Evolutionary conservation across 2,113 vertebrate genomes (phyloP), one percentile per base, ranked within the genome.

Genomic region (Columbina picui): DNA sequence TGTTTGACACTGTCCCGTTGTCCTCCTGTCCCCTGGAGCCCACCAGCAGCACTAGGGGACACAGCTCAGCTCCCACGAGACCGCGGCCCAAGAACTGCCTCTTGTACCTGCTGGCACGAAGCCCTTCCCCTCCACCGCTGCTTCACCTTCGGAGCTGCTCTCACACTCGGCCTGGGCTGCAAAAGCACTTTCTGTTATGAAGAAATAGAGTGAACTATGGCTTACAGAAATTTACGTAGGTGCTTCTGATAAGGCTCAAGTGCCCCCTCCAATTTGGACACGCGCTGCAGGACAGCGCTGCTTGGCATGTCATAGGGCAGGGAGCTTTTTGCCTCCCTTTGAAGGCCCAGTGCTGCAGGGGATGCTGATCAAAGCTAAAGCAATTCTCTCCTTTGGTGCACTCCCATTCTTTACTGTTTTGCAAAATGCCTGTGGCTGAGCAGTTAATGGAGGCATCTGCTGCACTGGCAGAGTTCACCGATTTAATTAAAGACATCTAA

Each of bases 371-470:
- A 93, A 74, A 82, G 83, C 89, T 49, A 7, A 77, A 93, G 67
- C 76, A 56, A 61, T 67, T 27, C 68, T 78, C 47, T 70, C 79
- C 57, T 80, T 79, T 34, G 38, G 89, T 74, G 74, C 75, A 9
- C 91, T 91, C 95, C 74, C 87, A n/a, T 84, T 70, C 30, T 47
- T 65, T 39, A 6, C 79, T 63, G 49, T 80, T 93, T 68, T 52
- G 93, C 96, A 95, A 82, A 94, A 93, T 53, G 92, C 94, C 88
- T 25, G 82, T 23, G 97, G 94, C 89, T 91, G 88, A 91, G 79
- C 90, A 82, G 57, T 86, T 95, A 96, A 89, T 93, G 94, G 95
- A 90, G 84, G 94, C 73, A 84, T 89, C 87, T 94, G 94, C 89
- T 64, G 90, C 67, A 64, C 78, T 84, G 87, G 90, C 93, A 69